These are phyloP conservation scores for Morpho deidamia DNA, from an alignment of 2,888 invertebrate species.

Conservation along the genomic window DNA sequence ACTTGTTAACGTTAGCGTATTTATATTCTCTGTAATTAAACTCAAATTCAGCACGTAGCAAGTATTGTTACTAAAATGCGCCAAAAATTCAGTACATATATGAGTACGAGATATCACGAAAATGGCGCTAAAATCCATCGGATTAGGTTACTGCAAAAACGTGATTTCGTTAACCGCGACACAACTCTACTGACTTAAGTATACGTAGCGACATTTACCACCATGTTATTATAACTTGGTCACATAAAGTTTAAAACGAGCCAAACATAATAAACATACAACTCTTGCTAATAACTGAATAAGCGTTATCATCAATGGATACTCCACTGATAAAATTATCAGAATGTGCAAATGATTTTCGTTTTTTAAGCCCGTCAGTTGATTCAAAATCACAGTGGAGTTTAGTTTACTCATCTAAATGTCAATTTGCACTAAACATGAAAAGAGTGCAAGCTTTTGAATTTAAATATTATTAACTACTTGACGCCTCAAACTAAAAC, in stretches of 20 bases:
- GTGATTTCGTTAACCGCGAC: slow-evolving; percentile 8
- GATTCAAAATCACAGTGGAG: slow-evolving; percentile 11
- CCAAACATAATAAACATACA: not conserved
- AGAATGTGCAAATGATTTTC: not conserved
- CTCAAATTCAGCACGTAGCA: no score
- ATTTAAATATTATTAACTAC: not conserved
- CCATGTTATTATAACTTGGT: not conserved
- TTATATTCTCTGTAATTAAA: no score
- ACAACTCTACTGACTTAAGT: slow-evolving; percentile 11
- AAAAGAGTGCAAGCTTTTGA: slow-evolving; percentile 14
- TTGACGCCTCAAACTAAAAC: not conserved
- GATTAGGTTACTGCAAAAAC: slow-evolving; percentile 2
- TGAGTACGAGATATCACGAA: not conserved
- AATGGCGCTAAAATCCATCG: no score
- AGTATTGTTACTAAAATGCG: not conserved
- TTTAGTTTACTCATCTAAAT: slow-evolving; percentile 16
- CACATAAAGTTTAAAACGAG: not conserved
- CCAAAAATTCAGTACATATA: not conserved
- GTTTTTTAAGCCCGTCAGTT: slow-evolving; percentile 2
- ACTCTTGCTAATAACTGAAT: not conserved
- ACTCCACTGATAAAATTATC: not conserved
- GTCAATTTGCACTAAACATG: slow-evolving; percentile 16
- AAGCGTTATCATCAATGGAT: not conserved
- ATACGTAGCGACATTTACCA: not conserved
- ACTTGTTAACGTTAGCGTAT: no score